Percentiles rank a stretch among this genome's conserved stretches.
phyloP scores from a whole-genome alignment of 2,888 invertebrate species.

The Caenorhabditis virilis region DNA sequence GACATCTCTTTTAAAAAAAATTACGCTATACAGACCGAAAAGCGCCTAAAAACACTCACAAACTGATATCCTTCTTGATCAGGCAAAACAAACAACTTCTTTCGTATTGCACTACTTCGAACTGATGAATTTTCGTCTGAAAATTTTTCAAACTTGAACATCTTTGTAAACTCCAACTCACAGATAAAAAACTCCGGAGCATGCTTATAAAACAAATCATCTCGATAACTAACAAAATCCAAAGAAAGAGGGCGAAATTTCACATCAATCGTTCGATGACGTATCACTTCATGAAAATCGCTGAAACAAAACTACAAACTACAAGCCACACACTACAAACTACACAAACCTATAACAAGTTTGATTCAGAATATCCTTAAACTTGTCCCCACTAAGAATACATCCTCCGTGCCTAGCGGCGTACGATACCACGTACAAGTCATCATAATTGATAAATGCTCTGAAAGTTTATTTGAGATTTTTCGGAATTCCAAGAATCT shows the following conservation, averaged over 20 bases:
- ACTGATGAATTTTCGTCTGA: constrained; percentile 16
- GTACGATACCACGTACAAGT: constrained; percentile 53
- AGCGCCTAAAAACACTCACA: too few species aligned
- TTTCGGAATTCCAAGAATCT: background rate
- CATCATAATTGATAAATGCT: constrained; percentile 62
- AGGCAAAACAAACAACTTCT: background rate
- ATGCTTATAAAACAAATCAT: constrained; percentile 46
- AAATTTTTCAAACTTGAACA: background rate
- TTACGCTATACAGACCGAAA: too few species aligned
- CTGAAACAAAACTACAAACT: constrained; percentile 8
- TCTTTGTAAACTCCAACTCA: constrained; percentile 5
- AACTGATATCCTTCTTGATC: background rate
- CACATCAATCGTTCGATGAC: constrained; percentile 44
- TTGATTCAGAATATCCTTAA: constrained; percentile 55
- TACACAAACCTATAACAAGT: constrained; percentile 32
- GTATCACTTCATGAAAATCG: constrained; percentile 47
- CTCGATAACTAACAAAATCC: constrained; percentile 39
- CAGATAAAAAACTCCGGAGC: constrained; percentile 48
- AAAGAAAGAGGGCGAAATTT: constrained; percentile 43
- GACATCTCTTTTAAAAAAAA: too few species aligned
- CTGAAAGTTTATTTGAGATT: constrained; percentile 12
- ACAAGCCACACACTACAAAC: background rate
- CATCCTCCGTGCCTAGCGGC: constrained; percentile 55
- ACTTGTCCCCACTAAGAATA: constrained; percentile 57
- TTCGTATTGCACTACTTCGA: background rate